Evolutionary conservation across 2,888 invertebrate genomes (phyloP).

Genomic region (Rotaria sp.): DNA sequence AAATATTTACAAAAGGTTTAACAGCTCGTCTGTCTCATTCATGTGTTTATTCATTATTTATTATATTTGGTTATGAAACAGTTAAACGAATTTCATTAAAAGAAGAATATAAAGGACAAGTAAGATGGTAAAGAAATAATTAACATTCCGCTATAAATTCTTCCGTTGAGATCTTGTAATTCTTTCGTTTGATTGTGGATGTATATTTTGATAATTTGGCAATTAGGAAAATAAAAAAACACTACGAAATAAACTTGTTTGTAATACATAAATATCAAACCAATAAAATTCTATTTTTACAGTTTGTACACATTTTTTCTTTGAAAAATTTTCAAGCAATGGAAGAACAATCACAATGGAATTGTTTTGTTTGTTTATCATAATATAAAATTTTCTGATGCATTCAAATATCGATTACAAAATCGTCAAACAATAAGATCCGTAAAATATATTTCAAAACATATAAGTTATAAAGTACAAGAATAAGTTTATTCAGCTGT

Average conservation of each 20-base stretch:
- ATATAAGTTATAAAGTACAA: background rate
- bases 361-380: too few relatives aligned
- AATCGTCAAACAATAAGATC: background rate
- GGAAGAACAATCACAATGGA: too few relatives aligned
- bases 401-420: background rate
- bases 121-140: background rate
- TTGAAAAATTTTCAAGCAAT: too few relatives aligned
- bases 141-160: background rate
- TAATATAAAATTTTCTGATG: background rate
- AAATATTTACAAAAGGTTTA: constrained; percentile 79
- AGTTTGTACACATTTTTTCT: too few relatives aligned
- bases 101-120: constrained; percentile 68
- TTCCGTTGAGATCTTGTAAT: background rate
- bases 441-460: background rate
- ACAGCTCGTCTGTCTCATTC: constrained; percentile 85
- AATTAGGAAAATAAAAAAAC: background rate
- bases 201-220: background rate
- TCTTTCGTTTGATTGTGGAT: background rate
- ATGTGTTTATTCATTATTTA: constrained; percentile 82
- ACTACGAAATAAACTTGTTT: too few relatives aligned
- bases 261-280: too few relatives aligned
- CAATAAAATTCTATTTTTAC: too few relatives aligned
- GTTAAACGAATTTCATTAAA: constrained; percentile 82
- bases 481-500: background rate
- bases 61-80: constrained; percentile 89